Percentiles rank a stretch among this genome's conserved stretches.
Evolutionary conservation across 2,113 vertebrate genomes (phyloP).

Genomic region (Cryptomyrus ogoouensis): DNA sequence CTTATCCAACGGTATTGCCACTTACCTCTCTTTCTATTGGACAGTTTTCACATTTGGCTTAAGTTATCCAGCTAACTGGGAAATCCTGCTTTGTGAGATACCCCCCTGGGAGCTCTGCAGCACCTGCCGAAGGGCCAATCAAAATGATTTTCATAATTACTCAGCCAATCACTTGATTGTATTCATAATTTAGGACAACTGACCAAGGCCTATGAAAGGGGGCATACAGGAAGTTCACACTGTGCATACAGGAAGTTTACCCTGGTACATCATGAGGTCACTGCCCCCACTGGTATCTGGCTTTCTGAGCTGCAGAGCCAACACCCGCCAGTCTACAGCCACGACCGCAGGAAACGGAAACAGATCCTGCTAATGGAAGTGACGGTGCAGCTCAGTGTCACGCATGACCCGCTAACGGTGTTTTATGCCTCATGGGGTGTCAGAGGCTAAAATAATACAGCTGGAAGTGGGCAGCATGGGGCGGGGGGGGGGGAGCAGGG

Average conservation of each 20-base stretch:
- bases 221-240: background rate
- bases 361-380: background rate
- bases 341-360: background rate
- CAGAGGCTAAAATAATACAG: conserved; percentile 67
- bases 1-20: background rate
- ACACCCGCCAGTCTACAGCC: background rate
- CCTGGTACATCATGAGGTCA: background rate
- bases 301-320: background rate
- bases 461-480: conserved; percentile 41
- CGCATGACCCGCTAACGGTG: conserved; percentile 42
- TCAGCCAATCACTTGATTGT: background rate
- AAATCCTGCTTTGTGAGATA: background rate
- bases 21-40: background rate
- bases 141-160: background rate
- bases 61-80: background rate
- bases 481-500: background rate
- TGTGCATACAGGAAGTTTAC: background rate
- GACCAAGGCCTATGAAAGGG: background rate
- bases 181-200: background rate
- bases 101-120: background rate
- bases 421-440: conserved; percentile 57
- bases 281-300: background rate
- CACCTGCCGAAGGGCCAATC: background rate
- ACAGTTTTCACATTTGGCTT: background rate
- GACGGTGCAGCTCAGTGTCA: conserved; percentile 28